phyloP scores from a whole-genome alignment of 1,140 invertebrate species.

The Drosophila ercepeae region DNA sequence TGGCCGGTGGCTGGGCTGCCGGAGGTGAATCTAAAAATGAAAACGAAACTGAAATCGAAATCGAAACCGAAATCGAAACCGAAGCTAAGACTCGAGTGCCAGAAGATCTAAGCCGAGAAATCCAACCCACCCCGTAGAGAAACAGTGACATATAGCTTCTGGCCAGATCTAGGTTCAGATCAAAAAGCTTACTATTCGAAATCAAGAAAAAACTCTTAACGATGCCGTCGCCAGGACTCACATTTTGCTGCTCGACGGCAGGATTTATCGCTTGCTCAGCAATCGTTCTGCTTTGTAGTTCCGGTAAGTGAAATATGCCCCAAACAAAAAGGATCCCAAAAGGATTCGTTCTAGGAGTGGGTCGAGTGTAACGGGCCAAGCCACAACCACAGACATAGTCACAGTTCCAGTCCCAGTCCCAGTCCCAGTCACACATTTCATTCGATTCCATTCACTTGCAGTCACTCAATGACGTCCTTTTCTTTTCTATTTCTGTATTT shows the following conservation, averaged over 20 bases:
- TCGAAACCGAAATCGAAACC: background rate
- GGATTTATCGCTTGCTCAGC: slow-evolving; percentile 84
- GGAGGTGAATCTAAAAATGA: slow-evolving; percentile 5
- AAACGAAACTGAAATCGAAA: slow-evolving; percentile 6
- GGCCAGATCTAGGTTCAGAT: background rate
- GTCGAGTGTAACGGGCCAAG: background rate
- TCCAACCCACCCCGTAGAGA: slow-evolving; percentile 35
- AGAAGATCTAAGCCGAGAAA: slow-evolving; percentile 49
- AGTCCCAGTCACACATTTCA: background rate
- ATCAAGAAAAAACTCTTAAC: slow-evolving; percentile 12
- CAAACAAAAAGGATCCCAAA: slow-evolving; percentile 28
- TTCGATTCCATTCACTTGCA: slow-evolving; percentile 23
- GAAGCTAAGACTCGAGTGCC: slow-evolving; percentile 38
- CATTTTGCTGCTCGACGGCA: slow-evolving; percentile 69
- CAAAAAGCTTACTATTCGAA: background rate
- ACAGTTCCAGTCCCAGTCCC: background rate
- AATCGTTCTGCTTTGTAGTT: slow-evolving; percentile 84
- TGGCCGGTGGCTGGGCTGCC: slow-evolving; percentile 6
- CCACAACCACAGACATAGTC: background rate
- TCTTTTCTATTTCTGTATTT: slow-evolving; percentile 3
- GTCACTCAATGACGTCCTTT: slow-evolving; percentile 25
- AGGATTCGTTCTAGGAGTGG: background rate
- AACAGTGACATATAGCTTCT: background rate
- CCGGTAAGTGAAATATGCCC: slow-evolving; percentile 83
- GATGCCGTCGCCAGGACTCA: slow-evolving; percentile 70